Conservation (phyloP, 2,113 vertebrate genomes). For the Myiozetetes cayanensis region DNA sequence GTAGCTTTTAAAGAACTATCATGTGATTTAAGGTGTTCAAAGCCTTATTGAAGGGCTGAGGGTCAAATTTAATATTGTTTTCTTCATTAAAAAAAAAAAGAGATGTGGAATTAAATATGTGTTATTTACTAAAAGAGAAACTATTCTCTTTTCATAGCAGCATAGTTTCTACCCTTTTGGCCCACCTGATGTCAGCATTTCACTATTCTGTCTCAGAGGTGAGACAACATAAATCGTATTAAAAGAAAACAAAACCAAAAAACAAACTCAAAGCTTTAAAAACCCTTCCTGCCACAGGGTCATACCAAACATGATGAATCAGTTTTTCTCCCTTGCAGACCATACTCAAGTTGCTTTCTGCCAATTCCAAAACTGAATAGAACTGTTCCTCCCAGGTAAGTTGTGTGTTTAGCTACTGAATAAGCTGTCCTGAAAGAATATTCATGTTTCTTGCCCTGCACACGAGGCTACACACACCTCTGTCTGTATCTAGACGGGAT, state of each 20-base stretch:
- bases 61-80: background rate
- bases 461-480: constrained; percentile 42
- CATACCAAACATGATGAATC: background rate
- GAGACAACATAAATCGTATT: background rate
- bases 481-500: constrained; percentile 59
- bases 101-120: background rate
- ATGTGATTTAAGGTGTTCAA: background rate
- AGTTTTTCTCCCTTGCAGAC: background rate
- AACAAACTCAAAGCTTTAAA: background rate
- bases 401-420: background rate
- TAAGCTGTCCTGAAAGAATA: constrained; percentile 7
- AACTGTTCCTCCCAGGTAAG: constrained; percentile 32
- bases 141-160: background rate
- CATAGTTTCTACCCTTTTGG: background rate
- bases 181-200: constrained; percentile 64
- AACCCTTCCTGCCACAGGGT: background rate
- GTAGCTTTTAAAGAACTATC: background rate
- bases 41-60: background rate
- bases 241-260: background rate
- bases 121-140: background rate
- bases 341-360: background rate
- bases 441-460: constrained; percentile 39
- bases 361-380: background rate
- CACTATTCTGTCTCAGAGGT: background rate
- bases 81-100: background rate